Evolutionary conservation across 2,888 invertebrate species (phyloP).

Genomic region (Beris chalybata): DNA sequence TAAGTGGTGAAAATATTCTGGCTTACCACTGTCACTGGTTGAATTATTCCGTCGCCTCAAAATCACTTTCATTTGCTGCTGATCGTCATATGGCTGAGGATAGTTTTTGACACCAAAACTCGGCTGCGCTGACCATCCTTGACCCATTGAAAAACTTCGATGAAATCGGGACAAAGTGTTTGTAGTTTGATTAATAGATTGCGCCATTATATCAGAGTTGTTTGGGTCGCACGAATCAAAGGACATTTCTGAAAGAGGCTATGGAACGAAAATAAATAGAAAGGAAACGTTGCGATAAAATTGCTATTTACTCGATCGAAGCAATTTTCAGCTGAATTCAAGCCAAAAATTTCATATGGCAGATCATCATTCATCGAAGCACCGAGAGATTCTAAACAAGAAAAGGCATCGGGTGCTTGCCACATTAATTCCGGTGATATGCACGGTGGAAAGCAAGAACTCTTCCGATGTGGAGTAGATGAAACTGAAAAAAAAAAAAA

Average conservation of each 20-base stretch:
- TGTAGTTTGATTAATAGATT: constrained; percentile 43
- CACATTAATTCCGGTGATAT: constrained; percentile 53
- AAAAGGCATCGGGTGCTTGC: constrained; percentile 55
- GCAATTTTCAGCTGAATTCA: constrained; percentile 50
- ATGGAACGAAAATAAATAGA: not conserved
- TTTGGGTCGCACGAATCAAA: constrained; percentile 55
- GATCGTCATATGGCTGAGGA: constrained; percentile 41
- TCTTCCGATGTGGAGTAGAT: constrained; percentile 50
- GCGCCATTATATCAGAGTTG: constrained; percentile 50
- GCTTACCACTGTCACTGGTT: constrained; percentile 61
- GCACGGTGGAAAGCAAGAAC: constrained; percentile 47
- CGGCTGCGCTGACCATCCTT: constrained; percentile 54
- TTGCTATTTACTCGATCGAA: constrained; percentile 51
- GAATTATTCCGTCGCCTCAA: constrained; percentile 71
- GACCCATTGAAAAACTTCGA: constrained; percentile 86
- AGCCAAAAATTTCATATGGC: constrained; percentile 55
- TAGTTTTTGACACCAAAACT: constrained; percentile 24
- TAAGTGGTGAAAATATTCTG: not conserved
- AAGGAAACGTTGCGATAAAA: not conserved
- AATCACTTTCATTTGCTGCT: constrained; percentile 50
- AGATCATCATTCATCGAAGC: constrained; percentile 51
- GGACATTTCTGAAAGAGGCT: constrained; percentile 56
- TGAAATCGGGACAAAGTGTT: constrained; percentile 63
- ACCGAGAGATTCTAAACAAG: constrained; percentile 54
- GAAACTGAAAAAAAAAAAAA: constrained; percentile 34